phyloP scores from a whole-genome alignment of 2,113 vertebrate species.

The Syrmaticus mikado region DNA sequence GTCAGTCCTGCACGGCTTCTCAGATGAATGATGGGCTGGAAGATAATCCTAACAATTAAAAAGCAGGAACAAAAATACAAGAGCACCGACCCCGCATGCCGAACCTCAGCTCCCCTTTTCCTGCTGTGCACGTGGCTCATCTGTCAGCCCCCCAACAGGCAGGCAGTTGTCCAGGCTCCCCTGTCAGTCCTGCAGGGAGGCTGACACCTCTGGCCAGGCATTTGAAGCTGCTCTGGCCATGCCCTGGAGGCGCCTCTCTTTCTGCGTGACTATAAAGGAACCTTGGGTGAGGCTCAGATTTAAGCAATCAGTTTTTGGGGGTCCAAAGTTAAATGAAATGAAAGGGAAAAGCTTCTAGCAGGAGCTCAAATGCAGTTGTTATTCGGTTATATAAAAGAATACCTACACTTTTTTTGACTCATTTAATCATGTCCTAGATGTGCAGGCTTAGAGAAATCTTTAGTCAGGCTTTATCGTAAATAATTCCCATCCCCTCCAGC shows the following conservation, averaged over 20 bases:
- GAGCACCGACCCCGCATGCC: rapidly evolving
- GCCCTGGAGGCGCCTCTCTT: neutral
- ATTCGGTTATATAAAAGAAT: neutral
- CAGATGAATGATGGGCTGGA: neutral
- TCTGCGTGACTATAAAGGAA: neutral
- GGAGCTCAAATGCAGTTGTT: neutral
- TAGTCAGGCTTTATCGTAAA: neutral
- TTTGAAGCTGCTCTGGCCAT: neutral
- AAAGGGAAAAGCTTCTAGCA: neutral
- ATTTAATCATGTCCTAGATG: neutral
- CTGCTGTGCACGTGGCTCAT: neutral
- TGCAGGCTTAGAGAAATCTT: neutral
- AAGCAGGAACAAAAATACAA: neutral
- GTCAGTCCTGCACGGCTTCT: rapidly evolving
- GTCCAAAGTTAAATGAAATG: neutral
- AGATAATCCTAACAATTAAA: neutral
- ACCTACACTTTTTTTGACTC: neutral
- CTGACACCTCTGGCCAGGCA: conserved; percentile 37
- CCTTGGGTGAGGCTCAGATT: neutral
- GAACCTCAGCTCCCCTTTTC: neutral
- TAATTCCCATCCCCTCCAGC: neutral
- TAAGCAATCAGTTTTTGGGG: neutral
- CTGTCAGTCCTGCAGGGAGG: conserved; percentile 30
- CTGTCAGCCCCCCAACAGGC: neutral
- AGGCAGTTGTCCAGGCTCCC: neutral